Evolutionary conservation across 2,113 vertebrate species (phyloP).

Genomic region (Callipepla californica): DNA sequence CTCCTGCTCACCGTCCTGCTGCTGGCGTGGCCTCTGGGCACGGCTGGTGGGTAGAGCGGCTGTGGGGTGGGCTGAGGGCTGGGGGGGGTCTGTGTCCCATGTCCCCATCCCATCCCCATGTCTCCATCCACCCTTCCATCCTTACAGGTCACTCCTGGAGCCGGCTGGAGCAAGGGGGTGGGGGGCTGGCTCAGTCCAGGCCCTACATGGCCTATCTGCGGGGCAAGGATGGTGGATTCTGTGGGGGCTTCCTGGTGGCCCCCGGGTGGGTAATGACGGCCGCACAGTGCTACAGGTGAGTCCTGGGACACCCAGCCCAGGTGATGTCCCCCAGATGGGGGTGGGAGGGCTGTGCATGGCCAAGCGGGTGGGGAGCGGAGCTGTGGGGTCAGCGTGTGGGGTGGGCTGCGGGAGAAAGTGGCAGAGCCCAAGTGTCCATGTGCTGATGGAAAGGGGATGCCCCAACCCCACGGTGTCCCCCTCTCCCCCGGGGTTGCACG

Average conservation of each 20-base stretch:
- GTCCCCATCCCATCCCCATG: fast-evolving
- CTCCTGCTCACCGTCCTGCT: slow-evolving; percentile 42
- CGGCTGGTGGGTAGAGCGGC: not conserved
- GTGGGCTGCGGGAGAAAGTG: not conserved
- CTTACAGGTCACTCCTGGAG: not conserved
- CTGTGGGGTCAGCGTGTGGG: not conserved
- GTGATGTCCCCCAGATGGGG: fast-evolving
- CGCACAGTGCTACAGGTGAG: slow-evolving; percentile 56
- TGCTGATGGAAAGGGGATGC: not conserved
- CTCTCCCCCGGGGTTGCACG: not conserved
- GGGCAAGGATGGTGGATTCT: not conserved
- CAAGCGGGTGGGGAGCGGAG: not conserved
- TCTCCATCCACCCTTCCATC: not conserved
- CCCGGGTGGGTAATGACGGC: slow-evolving; percentile 65
- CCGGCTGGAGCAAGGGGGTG: not conserved
- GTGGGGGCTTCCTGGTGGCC: slow-evolving; percentile 55
- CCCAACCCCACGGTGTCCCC: not conserved
- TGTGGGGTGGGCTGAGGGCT: not conserved
- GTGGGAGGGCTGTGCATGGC: fast-evolving
- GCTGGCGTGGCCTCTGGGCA: not conserved
- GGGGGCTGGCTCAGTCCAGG: not conserved
- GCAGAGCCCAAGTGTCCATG: not conserved
- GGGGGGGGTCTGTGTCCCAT: not conserved
- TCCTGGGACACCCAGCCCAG: not conserved
- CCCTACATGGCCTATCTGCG: slow-evolving; percentile 43